phyloP scores from a whole-genome alignment of 1,140 invertebrate genomes.

The Apis cerana region DNA sequence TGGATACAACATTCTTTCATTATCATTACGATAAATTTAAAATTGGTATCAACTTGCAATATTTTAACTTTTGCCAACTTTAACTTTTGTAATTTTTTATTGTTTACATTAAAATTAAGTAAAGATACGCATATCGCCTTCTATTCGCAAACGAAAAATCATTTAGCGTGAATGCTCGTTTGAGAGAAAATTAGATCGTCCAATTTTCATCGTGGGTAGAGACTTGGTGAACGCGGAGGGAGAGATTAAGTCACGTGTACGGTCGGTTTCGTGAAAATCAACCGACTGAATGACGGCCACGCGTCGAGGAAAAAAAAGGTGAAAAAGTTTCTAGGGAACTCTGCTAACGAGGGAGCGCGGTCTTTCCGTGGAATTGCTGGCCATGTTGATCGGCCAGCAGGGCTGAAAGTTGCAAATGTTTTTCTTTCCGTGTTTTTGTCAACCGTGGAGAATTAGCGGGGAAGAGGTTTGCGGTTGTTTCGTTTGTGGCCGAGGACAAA shows the following conservation, averaged over 20 bases:
- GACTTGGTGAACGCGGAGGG: neutral
- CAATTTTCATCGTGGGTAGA: constrained; percentile 44
- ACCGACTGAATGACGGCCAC: neutral
- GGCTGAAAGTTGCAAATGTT: constrained; percentile 9
- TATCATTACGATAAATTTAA: too few species aligned
- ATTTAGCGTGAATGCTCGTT: constrained; percentile 47
- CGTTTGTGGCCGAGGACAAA: neutral
- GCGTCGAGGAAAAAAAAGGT: neutral
- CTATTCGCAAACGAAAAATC: constrained; percentile 52
- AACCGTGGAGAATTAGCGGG: neutral
- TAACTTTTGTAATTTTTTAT: too few species aligned
- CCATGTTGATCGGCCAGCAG: neutral
- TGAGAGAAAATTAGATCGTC: constrained; percentile 57
- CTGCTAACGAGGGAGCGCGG: constrained; percentile 26
- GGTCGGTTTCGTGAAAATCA: neutral
- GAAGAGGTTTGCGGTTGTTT: neutral
- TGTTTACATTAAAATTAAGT: constrained; percentile 10
- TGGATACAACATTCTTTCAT: too few species aligned
- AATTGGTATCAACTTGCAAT: too few species aligned
- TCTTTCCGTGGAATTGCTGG: neutral
- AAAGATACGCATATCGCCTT: constrained; percentile 44
- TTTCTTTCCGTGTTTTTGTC: neutral
- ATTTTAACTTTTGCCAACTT: too few species aligned
- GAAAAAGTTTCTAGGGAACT: constrained; percentile 9
- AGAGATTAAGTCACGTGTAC: constrained; percentile 28